Conservation (phyloP, 2,888 invertebrate genomes). For the Toxonevra muliebris region DNA sequence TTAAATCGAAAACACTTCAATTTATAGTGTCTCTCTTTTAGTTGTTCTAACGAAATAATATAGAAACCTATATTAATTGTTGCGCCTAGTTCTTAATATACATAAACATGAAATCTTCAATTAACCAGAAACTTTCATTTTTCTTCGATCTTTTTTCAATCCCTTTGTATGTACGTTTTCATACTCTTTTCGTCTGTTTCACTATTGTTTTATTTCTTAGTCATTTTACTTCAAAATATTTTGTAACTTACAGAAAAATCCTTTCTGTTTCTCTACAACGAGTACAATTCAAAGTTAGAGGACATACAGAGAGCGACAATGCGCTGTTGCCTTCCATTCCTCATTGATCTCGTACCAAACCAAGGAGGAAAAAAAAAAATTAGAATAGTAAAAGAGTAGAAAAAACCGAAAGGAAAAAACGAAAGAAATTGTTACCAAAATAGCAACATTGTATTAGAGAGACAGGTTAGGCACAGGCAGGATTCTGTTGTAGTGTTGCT, state of each 20-base stretch:
- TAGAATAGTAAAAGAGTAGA: constrained; percentile 17
- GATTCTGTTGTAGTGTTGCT: not conserved
- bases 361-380: constrained; percentile 3
- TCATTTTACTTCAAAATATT: constrained; percentile 35
- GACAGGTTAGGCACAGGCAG: constrained; percentile 39
- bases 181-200: constrained; percentile 21
- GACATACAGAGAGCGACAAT: too few species aligned
- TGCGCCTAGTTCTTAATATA: too few species aligned
- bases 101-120: too few species aligned
- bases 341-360: not conserved
- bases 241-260: constrained; percentile 32
- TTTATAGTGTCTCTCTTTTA: too few species aligned
- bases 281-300: too few species aligned
- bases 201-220: not conserved
- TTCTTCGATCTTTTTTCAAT: constrained; percentile 9
- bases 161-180: constrained; percentile 1
- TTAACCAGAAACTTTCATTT: constrained; percentile 22
- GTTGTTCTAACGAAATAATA: too few species aligned
- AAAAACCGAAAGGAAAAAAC: not conserved
- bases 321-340: too few species aligned
- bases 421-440: constrained; percentile 43
- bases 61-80: too few species aligned
- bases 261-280: not conserved
- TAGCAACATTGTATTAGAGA: constrained; percentile 55
- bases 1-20: too few species aligned